Percentiles rank a stretch among this genome's conserved stretches.
These are phyloP conservation scores for Xenus cinereus DNA, from an alignment of 2,113 vertebrate species.

Conservation along the genomic window DNA sequence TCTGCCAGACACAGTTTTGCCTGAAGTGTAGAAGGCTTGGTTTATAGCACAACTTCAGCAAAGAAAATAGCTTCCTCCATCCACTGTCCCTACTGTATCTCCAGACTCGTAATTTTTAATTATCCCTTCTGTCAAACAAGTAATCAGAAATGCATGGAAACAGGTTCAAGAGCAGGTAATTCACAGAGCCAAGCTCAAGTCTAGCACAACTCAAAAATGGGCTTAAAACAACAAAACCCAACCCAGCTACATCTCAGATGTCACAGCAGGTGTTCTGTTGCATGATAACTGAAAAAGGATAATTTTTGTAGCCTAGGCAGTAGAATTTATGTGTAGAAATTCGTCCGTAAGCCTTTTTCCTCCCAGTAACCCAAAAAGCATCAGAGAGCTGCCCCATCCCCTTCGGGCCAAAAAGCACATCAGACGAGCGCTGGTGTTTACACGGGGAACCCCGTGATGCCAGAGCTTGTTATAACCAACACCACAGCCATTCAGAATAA, in stretches of 20 bases:
- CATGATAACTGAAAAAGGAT: neutral
- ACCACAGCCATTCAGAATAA: neutral
- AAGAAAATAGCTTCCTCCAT: neutral
- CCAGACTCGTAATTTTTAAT: neutral
- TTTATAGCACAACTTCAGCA: neutral
- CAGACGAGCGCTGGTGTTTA: rapidly evolving
- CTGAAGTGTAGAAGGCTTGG: neutral
- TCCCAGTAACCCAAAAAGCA: neutral
- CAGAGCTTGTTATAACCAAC: neutral
- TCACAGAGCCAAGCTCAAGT: neutral
- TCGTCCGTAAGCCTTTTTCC: neutral
- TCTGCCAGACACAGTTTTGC: neutral
- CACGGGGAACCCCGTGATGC: neutral
- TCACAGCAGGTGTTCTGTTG: neutral
- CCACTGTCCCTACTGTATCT: neutral
- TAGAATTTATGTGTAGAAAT: neutral
- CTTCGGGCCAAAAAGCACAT: neutral
- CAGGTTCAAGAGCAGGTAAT: neutral
- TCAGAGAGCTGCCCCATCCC: neutral
- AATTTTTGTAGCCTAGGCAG: neutral
- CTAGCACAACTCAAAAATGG: neutral
- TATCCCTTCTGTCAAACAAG: neutral
- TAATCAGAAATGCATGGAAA: neutral
- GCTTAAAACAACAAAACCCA: neutral
- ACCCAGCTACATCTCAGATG: neutral